Evolutionary conservation across 2,797 vertebrate species (phyloP).

Genomic region (Todus mexicanus): DNA sequence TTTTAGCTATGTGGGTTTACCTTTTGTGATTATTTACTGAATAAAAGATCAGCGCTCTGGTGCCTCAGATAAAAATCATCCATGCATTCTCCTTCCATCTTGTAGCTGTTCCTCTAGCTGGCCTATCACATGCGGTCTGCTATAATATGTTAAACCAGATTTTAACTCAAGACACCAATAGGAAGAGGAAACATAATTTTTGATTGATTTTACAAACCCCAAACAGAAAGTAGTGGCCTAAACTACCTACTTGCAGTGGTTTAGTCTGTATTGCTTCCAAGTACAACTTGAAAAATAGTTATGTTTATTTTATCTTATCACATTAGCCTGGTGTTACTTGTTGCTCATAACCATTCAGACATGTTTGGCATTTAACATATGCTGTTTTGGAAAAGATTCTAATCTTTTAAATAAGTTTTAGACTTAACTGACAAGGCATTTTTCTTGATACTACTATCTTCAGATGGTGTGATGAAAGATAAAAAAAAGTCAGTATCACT

Average conservation of each 20-base stretch:
- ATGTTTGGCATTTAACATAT: constrained; percentile 57
- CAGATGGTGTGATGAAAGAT: constrained; percentile 42
- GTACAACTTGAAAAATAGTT: constrained; percentile 33
- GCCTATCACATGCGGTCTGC: not conserved
- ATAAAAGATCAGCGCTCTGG: not conserved
- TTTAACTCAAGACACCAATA: not conserved
- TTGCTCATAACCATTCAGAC: constrained; percentile 35
- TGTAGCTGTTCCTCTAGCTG: not conserved
- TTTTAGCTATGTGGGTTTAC: not conserved
- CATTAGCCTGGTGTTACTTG: constrained; percentile 36
- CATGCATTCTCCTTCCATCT: not conserved
- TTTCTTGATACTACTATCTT: constrained; percentile 50
- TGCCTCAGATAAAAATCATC: not conserved
- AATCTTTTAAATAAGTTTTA: constrained; percentile 69
- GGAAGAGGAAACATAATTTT: not conserved
- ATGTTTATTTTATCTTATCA: constrained; percentile 57
- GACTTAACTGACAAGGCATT: constrained; percentile 46
- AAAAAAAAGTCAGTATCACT: not conserved
- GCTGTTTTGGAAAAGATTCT: constrained; percentile 37
- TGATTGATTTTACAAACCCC: not conserved
- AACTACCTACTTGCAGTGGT: not conserved
- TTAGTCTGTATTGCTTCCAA: not conserved
- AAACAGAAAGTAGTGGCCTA: not conserved
- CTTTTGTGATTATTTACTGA: not conserved
- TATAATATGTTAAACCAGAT: not conserved